Evolutionary conservation across 2,113 vertebrate species (phyloP), one percentile per base, ranked within the genome.

Genomic region (mouse (Mus musculus)): DNA sequence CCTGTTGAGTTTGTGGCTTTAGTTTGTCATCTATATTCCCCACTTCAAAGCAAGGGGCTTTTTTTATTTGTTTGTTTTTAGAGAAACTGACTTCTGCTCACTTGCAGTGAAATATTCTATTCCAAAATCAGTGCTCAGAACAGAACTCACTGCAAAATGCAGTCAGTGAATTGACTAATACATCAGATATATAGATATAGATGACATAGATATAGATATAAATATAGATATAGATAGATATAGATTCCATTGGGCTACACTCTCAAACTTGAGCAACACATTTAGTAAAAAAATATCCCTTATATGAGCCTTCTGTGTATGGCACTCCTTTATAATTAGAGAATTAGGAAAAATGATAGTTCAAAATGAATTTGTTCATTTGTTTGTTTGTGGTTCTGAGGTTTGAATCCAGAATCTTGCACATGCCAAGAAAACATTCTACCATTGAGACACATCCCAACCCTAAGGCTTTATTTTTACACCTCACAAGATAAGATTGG

Each of bases 121-220:
- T 42, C 26, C 56, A 56, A 56, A 86, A 78, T 92, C 39, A 80
- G 13, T 39, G 33, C n/a, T 49, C 69, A 36, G 56, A 73, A 52
- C 10, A 63, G 69, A 11, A 73, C 26, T 93, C 46, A n/a, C 59
- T 88, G 61, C 78, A 90, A 90, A 91, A 89, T 39, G 87, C 82
- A 19, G 39, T 86, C 71, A 91, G 59, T 94, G 49, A 89, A 80
- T 26, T 20, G 52, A 91, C 96, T 78, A 91, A 54, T 20, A 67
- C 4, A 33, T 36, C 49, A 81, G 20, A 36, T 80, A 33, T 33
- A 85, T 85, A 88, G 90, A 92, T 42, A 20, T 19, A n/a, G 5
- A 49, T 49, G 7, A 49, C 7, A 49, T 49, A 49, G 46, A 49
- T 7, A 4, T n/a, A n/a, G n/a, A 49, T 49, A 49, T 49, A 49